Percentiles rank a stretch among this genome's conserved stretches.
Evolutionary conservation across 2,888 invertebrate genomes (phyloP).

Genomic region (Nemotelus pantherinus): DNA sequence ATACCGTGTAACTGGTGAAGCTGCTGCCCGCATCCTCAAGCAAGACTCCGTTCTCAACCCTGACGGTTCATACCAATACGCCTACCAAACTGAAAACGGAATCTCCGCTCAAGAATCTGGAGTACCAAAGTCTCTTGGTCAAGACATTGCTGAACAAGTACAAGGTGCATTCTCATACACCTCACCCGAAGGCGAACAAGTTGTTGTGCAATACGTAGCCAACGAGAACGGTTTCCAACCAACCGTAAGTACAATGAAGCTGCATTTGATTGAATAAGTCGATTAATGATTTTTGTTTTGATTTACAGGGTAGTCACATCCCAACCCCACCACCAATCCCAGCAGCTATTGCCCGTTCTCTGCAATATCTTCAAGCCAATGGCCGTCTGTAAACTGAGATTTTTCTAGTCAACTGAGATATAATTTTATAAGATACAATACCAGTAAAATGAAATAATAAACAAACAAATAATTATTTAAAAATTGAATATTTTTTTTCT

Average conservation of each 20-base stretch:
- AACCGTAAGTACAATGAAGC: constrained; percentile 61
- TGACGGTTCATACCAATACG: constrained; percentile 67
- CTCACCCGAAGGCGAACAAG: constrained; percentile 71
- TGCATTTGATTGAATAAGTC: neutral
- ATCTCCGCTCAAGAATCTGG: constrained; percentile 71
- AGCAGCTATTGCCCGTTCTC: constrained; percentile 66
- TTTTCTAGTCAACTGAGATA: constrained; percentile 36
- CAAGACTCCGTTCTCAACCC: constrained; percentile 64
- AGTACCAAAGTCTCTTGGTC: constrained; percentile 67
- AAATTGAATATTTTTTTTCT: no score
- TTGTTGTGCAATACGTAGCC: constrained; percentile 71
- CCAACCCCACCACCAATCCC: constrained; percentile 60
- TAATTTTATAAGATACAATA: neutral
- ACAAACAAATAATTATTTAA: constrained; percentile 6
- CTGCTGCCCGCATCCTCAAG: constrained; percentile 61
- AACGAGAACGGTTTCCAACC: constrained; percentile 78
- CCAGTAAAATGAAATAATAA: neutral
- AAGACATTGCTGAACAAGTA: constrained; percentile 62
- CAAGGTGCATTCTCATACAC: constrained; percentile 69
- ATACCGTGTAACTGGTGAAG: constrained; percentile 54
- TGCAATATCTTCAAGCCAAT: constrained; percentile 54
- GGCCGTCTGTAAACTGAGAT: constrained; percentile 1
- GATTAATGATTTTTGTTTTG: neutral
- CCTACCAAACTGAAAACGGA: constrained; percentile 71
- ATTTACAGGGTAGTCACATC: constrained; percentile 54